These are phyloP conservation scores for Epicampocera succincta DNA, from an alignment of 2,888 invertebrate species.

Conservation along the genomic window DNA sequence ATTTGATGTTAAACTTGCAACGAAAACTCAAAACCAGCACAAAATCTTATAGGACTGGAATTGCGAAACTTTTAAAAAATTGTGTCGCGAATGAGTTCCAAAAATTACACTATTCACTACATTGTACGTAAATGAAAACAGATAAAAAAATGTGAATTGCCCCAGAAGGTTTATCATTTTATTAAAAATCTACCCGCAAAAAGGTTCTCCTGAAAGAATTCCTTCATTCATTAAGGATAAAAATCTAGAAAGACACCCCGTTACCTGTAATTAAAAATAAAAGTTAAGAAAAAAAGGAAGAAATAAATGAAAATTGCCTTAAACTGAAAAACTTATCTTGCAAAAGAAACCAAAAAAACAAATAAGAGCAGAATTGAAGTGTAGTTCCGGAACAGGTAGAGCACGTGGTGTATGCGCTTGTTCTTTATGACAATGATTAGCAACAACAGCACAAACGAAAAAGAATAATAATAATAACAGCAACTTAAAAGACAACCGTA, in stretches of 20 bases:
- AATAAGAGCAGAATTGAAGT: slow-evolving; percentile 46
- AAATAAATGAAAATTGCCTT: slow-evolving; percentile 4
- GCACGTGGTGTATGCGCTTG: slow-evolving; percentile 62
- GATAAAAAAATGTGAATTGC: no score
- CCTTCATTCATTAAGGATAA: slow-evolving; percentile 51
- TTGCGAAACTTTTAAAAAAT: no score
- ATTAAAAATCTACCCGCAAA: neutral
- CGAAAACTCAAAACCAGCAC: no score
- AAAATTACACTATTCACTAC: no score
- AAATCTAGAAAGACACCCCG: slow-evolving; percentile 59
- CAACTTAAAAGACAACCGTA: slow-evolving; percentile 12
- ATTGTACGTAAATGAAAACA: no score
- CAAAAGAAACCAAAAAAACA: neutral
- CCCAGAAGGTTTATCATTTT: neutral
- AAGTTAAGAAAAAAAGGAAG: neutral
- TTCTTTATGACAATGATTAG: slow-evolving; percentile 56
- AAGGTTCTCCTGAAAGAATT: slow-evolving; percentile 3
- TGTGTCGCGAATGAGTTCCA: no score
- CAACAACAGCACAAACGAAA: slow-evolving; percentile 25
- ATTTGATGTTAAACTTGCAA: no score
- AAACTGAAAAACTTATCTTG: slow-evolving; percentile 15
- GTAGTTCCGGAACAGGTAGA: slow-evolving; percentile 65
- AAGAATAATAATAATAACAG: neutral
- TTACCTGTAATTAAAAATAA: slow-evolving; percentile 38
- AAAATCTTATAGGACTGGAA: no score